A percentile compares a stretch with the other conserved stretches of the same genome.
Evolutionary conservation across 2,113 vertebrate genomes (phyloP).

Genomic region (Mastomys coucha): DNA sequence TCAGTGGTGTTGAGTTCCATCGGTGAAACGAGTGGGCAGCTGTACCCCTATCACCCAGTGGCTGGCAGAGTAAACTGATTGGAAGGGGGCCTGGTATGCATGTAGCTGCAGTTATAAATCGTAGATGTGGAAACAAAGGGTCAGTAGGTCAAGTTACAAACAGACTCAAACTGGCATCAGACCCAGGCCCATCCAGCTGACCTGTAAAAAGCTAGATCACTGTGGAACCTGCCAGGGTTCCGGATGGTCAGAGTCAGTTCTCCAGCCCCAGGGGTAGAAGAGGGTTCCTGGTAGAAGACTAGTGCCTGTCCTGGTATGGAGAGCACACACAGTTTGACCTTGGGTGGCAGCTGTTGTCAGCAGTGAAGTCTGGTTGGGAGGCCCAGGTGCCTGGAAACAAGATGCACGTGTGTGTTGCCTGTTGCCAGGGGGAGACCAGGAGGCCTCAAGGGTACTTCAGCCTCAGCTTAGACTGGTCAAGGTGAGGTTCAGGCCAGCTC

Average conservation of each 20-base stretch:
- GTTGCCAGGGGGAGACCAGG: neutral
- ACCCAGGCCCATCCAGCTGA: neutral
- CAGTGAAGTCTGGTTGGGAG: neutral
- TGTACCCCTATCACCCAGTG: neutral
- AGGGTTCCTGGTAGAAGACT: neutral
- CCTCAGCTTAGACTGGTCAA: neutral
- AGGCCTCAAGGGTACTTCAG: neutral
- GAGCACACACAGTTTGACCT: neutral
- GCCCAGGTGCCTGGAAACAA: neutral
- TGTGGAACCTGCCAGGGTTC: neutral
- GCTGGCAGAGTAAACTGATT: neutral
- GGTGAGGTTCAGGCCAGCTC: slow-evolving; percentile 62
- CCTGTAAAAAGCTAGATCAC: neutral
- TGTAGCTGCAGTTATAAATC: neutral
- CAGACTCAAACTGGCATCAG: neutral
- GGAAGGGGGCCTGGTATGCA: neutral
- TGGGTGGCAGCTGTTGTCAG: neutral
- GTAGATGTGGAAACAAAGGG: slow-evolving; percentile 40
- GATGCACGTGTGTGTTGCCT: neutral
- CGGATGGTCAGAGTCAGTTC: neutral
- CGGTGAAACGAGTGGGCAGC: neutral
- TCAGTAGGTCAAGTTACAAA: neutral
- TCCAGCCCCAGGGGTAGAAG: neutral
- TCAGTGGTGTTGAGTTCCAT: neutral
- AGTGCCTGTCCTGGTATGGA: neutral